Percentiles rank a stretch among this genome's conserved stretches.
Evolutionary conservation across 1,140 invertebrate species (phyloP).

Genomic region (Eulimnadia texana): DNA sequence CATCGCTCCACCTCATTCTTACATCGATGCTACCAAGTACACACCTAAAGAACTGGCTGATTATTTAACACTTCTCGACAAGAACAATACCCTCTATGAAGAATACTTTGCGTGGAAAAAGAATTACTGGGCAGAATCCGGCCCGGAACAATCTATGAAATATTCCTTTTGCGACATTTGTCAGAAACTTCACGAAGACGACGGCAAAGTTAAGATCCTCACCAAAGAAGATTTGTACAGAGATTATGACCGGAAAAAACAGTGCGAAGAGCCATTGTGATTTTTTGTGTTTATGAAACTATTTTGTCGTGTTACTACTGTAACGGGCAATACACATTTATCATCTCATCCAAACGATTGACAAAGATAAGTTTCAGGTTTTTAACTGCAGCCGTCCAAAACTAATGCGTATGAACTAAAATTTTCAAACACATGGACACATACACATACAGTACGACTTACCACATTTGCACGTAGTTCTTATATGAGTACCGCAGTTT

Average conservation of each 20-base stretch:
- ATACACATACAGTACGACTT: no score
- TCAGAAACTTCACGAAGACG: conserved; percentile 7
- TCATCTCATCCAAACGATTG: no score
- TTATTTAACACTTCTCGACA: conserved; percentile 29
- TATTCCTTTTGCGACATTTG: conserved; percentile 9
- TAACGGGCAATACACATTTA: no score
- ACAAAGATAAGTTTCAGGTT: no score
- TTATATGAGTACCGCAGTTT: no score
- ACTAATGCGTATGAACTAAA: no score
- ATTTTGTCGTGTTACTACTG: neutral
- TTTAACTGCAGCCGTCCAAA: no score
- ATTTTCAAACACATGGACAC: no score
- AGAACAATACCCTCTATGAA: conserved; percentile 30
- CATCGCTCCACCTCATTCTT: conserved; percentile 29
- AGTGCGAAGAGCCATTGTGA: neutral
- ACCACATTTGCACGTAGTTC: no score
- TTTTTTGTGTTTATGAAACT: neutral
- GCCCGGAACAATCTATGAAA: neutral
- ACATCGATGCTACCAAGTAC: conserved; percentile 33
- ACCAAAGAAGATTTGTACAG: neutral
- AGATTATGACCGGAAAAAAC: neutral
- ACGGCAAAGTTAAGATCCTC: neutral
- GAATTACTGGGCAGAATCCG: conserved; percentile 15
- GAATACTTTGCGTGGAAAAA: conserved; percentile 33
- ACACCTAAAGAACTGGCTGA: conserved; percentile 29